Base-by-base conservation (phyloP, 2,113 vertebrate species). In the Chionomys nivalis region DNA sequence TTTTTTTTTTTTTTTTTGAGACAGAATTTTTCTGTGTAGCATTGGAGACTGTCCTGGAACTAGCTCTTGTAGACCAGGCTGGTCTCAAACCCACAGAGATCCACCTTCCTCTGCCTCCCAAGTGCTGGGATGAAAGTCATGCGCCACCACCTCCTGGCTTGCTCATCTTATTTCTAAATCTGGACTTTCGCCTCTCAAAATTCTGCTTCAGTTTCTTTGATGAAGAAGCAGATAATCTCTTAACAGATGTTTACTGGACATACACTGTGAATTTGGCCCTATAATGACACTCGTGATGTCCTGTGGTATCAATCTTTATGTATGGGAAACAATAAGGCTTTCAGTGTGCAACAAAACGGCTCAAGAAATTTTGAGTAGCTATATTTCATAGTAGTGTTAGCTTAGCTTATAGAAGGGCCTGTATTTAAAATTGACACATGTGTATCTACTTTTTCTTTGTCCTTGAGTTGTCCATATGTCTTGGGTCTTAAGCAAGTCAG, bases 381-480 rank as follows among this genome's bases (percentile, higher is more conserved):
- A 21, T 83, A 93, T 93, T 95, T 97, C 42, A 58, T 90, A 81
- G 39, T 47, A 93, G 36, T 85, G 93, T 96, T 89, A 94, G 1
- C 68, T 76, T 68, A 87, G 61, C 61, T 77, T 52, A 72, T 81
- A 65, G 70, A 85, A 93, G 85, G 65, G 12, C 87, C 36, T 93
- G 47, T 72, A 47, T 70, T 94, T 94, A 87, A 90, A 87, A 87
- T 91, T 65, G 66, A 44, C 14, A 81, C 44, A 11, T 81, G 16
- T 63, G 8, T 93, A 85, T 90, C 93, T 94, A 55, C 39, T 36
- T 88, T 95, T 23, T 95, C 31, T 88, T 89, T 91, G 55, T 89
- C 47, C 68, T 65, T 90, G 68, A 93, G 83, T 86, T 89, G 58
- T 89, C 33, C 26, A 31, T 86, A 44, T 93, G 42, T 85, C 76